These are phyloP conservation scores for Allenopithecus nigroviridis DNA, from an alignment of 2,797 vertebrate species.

Conservation along the genomic window DNA sequence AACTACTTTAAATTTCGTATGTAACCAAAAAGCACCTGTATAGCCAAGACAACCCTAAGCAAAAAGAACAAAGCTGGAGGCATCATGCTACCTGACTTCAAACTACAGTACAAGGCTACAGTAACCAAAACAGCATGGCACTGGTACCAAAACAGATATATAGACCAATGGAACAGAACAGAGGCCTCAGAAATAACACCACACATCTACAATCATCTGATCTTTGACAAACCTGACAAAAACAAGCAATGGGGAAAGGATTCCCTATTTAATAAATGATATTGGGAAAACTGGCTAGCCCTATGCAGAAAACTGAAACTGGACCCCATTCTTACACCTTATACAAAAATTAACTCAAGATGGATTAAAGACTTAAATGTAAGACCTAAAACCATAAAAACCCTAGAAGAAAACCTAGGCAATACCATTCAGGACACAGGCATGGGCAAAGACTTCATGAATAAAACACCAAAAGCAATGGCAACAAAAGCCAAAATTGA, in stretches of 20 bases:
- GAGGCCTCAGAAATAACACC: background rate
- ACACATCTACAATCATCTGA: background rate
- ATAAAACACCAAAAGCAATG: too few relatives aligned
- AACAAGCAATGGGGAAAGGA: background rate
- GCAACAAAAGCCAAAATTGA: too few relatives aligned
- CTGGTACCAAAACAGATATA: background rate
- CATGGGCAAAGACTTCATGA: too few relatives aligned
- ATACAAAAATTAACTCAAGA: background rate
- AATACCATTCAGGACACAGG: background rate
- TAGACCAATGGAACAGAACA: background rate
- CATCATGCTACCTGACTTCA: background rate
- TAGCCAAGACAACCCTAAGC: background rate
- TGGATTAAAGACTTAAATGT: background rate
- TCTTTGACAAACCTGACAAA: background rate
- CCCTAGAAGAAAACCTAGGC: background rate
- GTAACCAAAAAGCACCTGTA: background rate
- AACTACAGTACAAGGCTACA: background rate
- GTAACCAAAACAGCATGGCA: background rate
- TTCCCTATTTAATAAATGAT: background rate
- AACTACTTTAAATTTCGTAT: background rate
- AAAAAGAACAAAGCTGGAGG: background rate
- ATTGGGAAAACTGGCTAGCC: background rate
- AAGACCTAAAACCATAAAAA: background rate
- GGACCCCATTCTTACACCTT: background rate
- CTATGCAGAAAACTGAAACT: background rate